These are phyloP conservation scores for Gopherus flavomarginatus DNA, from an alignment of 2,113 vertebrate genomes.

Conservation along the genomic window DNA sequence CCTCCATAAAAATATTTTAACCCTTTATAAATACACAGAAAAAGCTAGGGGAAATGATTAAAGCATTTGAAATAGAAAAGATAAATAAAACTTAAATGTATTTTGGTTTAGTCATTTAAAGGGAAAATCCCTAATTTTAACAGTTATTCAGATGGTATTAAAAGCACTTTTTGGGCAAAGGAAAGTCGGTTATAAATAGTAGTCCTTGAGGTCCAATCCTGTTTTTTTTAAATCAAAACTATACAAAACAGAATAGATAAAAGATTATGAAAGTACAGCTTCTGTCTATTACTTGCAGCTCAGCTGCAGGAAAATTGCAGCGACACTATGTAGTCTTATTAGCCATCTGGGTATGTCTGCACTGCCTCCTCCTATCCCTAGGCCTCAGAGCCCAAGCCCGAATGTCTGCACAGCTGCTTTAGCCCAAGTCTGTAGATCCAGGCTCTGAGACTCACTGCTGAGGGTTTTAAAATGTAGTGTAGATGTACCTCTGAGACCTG, in stretches of 20 bases:
- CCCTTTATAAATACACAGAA: conserved; percentile 2
- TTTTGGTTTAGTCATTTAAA: background rate
- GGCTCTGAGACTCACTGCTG: too few species aligned
- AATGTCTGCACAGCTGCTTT: too few species aligned
- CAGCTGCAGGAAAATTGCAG: conserved; percentile 8
- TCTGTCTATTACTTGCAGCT: conserved; percentile 35
- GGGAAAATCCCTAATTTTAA: conserved; percentile 54
- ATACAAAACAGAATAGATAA: conserved; percentile 19
- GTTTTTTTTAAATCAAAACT: conserved; percentile 32
- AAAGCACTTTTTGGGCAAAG: conserved; percentile 30
- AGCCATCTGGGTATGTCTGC: background rate
- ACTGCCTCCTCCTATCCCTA: too few species aligned
- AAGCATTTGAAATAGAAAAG: conserved; percentile 22
- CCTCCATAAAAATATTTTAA: conserved; percentile 16
- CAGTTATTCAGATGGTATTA: conserved; percentile 29
- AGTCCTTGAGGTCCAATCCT: conserved; percentile 24
- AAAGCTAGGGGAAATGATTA: background rate
- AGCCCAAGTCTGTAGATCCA: too few species aligned
- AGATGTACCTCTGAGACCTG: background rate
- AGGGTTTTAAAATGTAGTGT: too few species aligned
- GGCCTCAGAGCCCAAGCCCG: too few species aligned
- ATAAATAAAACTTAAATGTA: background rate
- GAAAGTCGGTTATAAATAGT: background rate
- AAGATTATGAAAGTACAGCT: background rate
- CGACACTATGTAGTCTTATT: background rate